Base-by-base conservation (phyloP, 2,888 invertebrate genomes). In the Nycteola revayana region DNA sequence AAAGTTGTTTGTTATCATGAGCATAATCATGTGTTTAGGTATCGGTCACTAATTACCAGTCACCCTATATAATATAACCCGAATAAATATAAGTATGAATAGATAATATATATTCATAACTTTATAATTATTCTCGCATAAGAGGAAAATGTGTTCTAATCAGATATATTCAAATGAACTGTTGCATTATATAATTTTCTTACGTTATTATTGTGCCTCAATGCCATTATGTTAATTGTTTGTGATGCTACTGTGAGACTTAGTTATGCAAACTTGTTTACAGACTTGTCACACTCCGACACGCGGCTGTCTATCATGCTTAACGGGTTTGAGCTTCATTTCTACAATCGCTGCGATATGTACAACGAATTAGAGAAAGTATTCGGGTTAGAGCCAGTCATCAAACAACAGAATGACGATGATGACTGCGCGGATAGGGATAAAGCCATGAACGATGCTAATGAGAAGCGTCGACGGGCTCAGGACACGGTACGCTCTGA, bases 271-370 rank as follows among this genome's bases (percentile, higher is more conserved):
- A 10, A 5, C 25, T 41, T 52, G 36, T 39, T 88, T 85, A 10
- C 85, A 97, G 98, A 98, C 92, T 90, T 98, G 64, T 98, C 98
- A 1, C 98, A 98, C 88, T 96, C 96, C 14, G 98, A 98, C 76
- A 98, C 96, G 5, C 92, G 97, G 34, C 89, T 98, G 21, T 96
- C 96, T 10, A 93, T 97, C 28, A 94, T 96, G 90, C 76, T 98
- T 39, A 98, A 98, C 81, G 98, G 98, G 1, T 95, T 97, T 66
- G 98, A 99, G 80, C 82, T 98, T 43, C 98, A 99, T 79, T 93
- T 97, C 28, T 99, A 98, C 83, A 99, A 99, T 86, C 92, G 98
- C 49, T 96, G 96, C 36, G 91, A 94, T 49, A 82, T 97, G 8
- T 98, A 98, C 83, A 93, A 94, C 54, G 92, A 93, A 71, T 89